Evolutionary conservation across 2,113 vertebrate species (phyloP), one percentile per base, ranked within the genome.

Genomic region (Ammodramus savannarum): DNA sequence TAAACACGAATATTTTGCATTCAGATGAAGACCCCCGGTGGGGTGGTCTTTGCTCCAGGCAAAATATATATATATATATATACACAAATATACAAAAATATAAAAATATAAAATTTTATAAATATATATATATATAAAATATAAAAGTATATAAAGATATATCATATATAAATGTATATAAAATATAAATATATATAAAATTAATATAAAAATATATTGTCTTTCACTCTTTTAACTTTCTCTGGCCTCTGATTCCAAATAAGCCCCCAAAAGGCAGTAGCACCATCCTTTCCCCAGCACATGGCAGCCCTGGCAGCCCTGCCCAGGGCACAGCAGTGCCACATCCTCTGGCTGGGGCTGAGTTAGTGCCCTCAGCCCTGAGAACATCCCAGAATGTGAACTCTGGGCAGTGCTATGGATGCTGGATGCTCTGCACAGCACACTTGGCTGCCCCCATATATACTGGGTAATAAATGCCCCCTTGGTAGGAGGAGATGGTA

Each of bases 281-380:
- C 46, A 17, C 55, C 9, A 1, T 20, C 54, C 72, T 11, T 0
- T 9, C 34, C 38, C 39, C 62, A 43, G 1, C 1, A 2, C 0
- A 2, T 10, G 17, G 34, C 38, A 27, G 17, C 0, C 0, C 1
- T 18, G 4, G 10, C 1, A 5, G 62, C 5, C 6, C 46, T 26
- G 29, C 75, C 79, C 12, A 1, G 39, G 26, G 36, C 86, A 8
- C 1, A 0, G 2, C 69, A 4, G 12, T 7, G 6, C 44, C 25
- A 3, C 1, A 1, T 19, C 32, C n/a, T 3, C 66, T 6, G 11
- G 19, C 32, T 1, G 49, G 34, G 57, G 13, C 27, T 26, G 84
- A 74, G 3, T 34, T 10, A 31, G 51, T 22, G 87, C 80, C 52
- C 76, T 73, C 68, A 21, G 81, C 38, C 3, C 36, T 10, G 36